These are phyloP conservation scores for Zoanthus gigantus DNA, from an alignment of 92 coral and sea anemone genomes.

Conservation along the genomic window DNA sequence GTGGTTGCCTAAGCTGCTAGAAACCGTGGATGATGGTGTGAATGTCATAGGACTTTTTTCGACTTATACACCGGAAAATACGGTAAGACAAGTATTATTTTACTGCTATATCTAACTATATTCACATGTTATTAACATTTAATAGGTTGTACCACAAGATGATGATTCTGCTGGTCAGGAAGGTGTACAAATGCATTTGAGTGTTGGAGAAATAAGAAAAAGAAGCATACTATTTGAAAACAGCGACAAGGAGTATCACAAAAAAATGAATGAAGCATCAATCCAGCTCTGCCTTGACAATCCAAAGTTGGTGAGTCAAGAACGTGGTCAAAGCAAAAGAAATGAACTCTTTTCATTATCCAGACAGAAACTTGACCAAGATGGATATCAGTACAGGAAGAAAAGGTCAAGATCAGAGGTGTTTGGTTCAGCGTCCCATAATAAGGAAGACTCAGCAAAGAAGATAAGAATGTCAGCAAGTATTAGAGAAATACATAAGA, in stretches of 20 bases:
- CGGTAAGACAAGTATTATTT: background rate
- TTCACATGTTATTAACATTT: constrained; percentile 9
- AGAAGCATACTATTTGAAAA: constrained; percentile 13
- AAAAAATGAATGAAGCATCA: constrained; percentile 11
- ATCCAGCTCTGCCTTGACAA: constrained; percentile 13
- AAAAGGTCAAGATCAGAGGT: constrained; percentile 10
- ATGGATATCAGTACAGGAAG: background rate
- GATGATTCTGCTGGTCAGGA: constrained; percentile 13
- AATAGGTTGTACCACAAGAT: constrained; percentile 12
- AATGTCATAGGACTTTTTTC: background rate
- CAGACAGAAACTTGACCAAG: background rate
- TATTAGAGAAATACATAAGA: background rate
- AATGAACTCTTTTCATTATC: background rate
- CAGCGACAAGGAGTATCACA: constrained; percentile 9
- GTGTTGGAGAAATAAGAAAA: constrained; percentile 10
- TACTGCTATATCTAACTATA: background rate
- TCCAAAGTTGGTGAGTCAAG: background rate
- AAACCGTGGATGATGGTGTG: background rate
- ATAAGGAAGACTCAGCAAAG: background rate
- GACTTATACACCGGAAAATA: background rate
- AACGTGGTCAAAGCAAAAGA: background rate
- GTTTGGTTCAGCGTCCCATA: background rate
- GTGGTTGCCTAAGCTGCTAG: background rate
- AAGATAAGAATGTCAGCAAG: background rate
- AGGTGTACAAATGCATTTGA: constrained; percentile 14